phyloP scores from a whole-genome alignment of 1,140 invertebrate genomes.

The Delia radicum region DNA sequence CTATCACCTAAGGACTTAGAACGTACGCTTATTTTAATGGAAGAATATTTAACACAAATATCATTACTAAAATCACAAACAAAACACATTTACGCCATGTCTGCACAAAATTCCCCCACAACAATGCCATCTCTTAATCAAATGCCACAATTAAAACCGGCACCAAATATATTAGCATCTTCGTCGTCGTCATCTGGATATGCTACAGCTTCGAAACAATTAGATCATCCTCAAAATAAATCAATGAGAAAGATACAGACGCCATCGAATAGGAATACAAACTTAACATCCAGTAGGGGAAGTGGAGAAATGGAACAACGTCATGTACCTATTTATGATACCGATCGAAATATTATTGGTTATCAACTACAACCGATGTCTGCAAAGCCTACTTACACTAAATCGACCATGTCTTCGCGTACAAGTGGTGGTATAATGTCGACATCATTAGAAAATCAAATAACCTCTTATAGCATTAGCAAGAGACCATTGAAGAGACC shows the following conservation, averaged over 20 bases:
- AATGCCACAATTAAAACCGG: not conserved
- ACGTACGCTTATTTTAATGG: constrained; percentile 15
- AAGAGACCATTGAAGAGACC: not conserved
- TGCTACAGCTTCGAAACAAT: not conserved
- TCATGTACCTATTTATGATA: constrained; percentile 24
- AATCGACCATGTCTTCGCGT: constrained; percentile 24
- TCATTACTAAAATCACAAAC: not conserved
- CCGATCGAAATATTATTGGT: constrained; percentile 26
- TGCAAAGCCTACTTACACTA: not conserved
- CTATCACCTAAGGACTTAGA: constrained; percentile 24
- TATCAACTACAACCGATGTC: constrained; percentile 16
- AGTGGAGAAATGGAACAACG: not conserved
- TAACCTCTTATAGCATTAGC: not conserved
- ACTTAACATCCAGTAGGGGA: not conserved
- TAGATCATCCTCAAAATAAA: not conserved
- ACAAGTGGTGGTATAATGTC: constrained; percentile 25
- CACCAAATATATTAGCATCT: not conserved
- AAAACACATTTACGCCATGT: not conserved
- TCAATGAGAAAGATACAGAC: not conserved
- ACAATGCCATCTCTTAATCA: not conserved
- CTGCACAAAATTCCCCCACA: not conserved
- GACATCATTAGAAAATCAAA: not conserved
- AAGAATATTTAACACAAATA: constrained; percentile 23
- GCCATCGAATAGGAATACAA: not conserved
- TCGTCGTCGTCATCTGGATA: not conserved